Evolutionary conservation across 2,888 invertebrate genomes (phyloP), one percentile per base, ranked within the genome.

Genomic region (Bruchidius siliquastri): DNA sequence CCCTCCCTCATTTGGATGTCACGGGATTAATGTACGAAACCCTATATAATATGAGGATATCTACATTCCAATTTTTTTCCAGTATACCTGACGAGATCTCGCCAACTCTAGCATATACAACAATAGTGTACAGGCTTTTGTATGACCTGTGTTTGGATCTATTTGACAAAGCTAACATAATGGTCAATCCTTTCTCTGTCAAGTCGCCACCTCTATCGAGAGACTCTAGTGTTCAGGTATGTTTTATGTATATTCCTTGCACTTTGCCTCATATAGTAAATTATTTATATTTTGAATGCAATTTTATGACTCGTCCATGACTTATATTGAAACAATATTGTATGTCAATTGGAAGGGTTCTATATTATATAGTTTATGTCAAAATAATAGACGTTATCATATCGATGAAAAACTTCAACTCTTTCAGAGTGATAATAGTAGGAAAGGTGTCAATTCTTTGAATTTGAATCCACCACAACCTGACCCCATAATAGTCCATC

Each of bases 141-240:
- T 98, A 99, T 85, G 98, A 99, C 86, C 94, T 98, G 82, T 96
- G 98, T 0, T 89, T 98, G 79, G 99, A 99, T 87, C 92, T 96
- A 69, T 98, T 97, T 86, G 99, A 99, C 85, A 95, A 95, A 87
- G 94, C 94, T 0, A 92, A 92, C 73, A 88, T 93, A 78, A 91
- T 90, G 30, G 85, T 87, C 71, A 92, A 92, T 20, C 89, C 92
- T 26, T 87, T 92, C 3, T 90, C 90, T 74, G 90, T 91, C 22
- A 90, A 91, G 81, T 91, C 92, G 0, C 92, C 92, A 0, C 90
- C 90, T 80, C 75, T 91, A 77, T 88, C 89, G 0, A 87, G 91
- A 77, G 92, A 92, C 83, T 90, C 90, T 66, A 89, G 90, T 76
- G 92, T 92, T 91, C 77, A 85, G 82, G 79, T 80, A 75, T 70